Conservation (phyloP, 2,888 invertebrate species). For the Drosophila tripunctata region DNA sequence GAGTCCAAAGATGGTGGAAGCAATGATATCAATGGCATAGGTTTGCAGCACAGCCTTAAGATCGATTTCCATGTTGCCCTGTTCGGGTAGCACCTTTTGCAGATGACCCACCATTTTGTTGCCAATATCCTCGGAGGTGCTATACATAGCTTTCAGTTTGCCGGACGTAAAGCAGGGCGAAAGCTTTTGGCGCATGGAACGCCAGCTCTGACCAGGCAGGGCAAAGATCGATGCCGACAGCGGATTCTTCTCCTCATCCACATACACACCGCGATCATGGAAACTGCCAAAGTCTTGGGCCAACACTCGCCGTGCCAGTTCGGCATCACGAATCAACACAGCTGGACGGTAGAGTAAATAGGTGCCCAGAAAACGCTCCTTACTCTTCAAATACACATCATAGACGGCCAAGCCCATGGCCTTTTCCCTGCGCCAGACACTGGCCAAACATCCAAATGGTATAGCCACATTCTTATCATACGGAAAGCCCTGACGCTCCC, state of each 20-base stretch:
- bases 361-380: conserved; percentile 85
- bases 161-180: conserved; percentile 88
- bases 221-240: conserved; percentile 85
- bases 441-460: conserved; percentile 87
- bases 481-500: conserved; percentile 86
- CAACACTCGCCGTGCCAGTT: conserved; percentile 86
- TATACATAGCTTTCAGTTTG: conserved; percentile 88
- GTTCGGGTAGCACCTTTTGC: conserved; percentile 74
- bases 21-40: conserved; percentile 84
- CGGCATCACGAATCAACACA: conserved; percentile 87
- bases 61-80: conserved; percentile 83
- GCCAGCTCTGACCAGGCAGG: conserved; percentile 86
- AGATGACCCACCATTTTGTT: conserved; percentile 85
- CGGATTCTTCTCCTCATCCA: conserved; percentile 86
- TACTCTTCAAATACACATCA: conserved; percentile 85
- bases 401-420: conserved; percentile 87
- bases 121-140: conserved; percentile 86
- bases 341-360: conserved; percentile 87
- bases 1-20: conserved; percentile 84
- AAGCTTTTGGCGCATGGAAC: conserved; percentile 86
- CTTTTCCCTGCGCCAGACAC: conserved; percentile 85
- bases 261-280: conserved; percentile 87
- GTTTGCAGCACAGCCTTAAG: conserved; percentile 80
- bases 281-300: conserved; percentile 88
- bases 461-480: conserved; percentile 85